Percentiles rank a stretch among this genome's conserved stretches.
phyloP scores from a whole-genome alignment of 2,113 vertebrate species.

The Nematolebias whitei region DNA sequence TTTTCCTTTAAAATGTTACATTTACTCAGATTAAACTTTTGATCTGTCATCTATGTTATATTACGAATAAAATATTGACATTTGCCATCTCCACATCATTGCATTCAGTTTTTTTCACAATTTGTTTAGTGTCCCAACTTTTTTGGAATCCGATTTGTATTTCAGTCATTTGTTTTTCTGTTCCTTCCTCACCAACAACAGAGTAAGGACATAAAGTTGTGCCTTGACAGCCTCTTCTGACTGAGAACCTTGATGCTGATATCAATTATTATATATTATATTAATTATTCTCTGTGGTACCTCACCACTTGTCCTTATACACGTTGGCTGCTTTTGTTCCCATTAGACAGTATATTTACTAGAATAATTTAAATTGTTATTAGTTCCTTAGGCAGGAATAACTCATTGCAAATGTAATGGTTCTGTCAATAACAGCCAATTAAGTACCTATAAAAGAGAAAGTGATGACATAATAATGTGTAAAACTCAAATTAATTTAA shows the following conservation, averaged over 20 bases:
- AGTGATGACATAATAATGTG: no score
- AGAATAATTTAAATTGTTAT: neutral
- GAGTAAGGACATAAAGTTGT: neutral
- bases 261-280: no score
- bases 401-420: neutral
- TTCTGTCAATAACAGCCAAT: neutral
- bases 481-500: neutral
- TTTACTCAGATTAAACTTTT: no score
- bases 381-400: neutral
- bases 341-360: neutral
- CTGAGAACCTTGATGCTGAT: neutral
- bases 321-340: neutral
- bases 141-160: no score
- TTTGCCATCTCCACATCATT: no score
- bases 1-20: no score
- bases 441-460: neutral
- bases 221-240: neutral
- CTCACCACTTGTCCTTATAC: neutral
- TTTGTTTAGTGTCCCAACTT: no score
- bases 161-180: constrained; percentile 1
- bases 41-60: no score
- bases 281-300: no score
- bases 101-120: no score
- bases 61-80: no score
- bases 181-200: neutral